phyloP scores from a whole-genome alignment of 37 sponge, comb jelly and placozoan species.

The Oscarella lobularis region DNA sequence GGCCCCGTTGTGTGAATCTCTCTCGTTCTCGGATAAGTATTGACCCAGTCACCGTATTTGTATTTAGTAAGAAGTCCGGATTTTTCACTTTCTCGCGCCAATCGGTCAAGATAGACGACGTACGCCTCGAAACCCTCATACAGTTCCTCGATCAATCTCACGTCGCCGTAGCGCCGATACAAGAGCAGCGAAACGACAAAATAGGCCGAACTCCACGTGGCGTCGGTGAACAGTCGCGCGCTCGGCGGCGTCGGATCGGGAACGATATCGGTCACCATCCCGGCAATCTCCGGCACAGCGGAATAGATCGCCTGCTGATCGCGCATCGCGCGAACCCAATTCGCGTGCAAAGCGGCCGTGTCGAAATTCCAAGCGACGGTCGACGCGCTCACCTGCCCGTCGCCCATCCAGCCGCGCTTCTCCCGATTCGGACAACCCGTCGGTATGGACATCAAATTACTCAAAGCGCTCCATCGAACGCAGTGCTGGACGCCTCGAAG shows the following conservation, averaged over 20 bases:
- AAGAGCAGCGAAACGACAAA: not conserved
- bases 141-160: not conserved
- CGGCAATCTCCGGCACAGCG: no score
- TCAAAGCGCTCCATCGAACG: not conserved
- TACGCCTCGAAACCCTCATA: not conserved
- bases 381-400: not conserved
- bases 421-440: conserved; percentile 7
- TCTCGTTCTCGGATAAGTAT: not conserved
- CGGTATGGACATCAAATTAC: not conserved
- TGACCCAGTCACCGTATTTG: conserved; percentile 1
- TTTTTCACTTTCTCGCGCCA: no score
- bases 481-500: not conserved
- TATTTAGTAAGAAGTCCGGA: not conserved
- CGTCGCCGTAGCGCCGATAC: not conserved
- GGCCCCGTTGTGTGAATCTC: not conserved
- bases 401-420: conserved; percentile 1
- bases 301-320: not conserved
- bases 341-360: conserved; percentile 2
- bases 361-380: not conserved
- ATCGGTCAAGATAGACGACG: not conserved
- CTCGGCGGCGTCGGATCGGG: no score
- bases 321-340: not conserved
- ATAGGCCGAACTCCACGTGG: not conserved
- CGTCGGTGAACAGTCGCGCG: no score
- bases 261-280: no score